Evolutionary conservation across 2,797 vertebrate genomes (phyloP).

Genomic region (Meriones psammophilus): DNA sequence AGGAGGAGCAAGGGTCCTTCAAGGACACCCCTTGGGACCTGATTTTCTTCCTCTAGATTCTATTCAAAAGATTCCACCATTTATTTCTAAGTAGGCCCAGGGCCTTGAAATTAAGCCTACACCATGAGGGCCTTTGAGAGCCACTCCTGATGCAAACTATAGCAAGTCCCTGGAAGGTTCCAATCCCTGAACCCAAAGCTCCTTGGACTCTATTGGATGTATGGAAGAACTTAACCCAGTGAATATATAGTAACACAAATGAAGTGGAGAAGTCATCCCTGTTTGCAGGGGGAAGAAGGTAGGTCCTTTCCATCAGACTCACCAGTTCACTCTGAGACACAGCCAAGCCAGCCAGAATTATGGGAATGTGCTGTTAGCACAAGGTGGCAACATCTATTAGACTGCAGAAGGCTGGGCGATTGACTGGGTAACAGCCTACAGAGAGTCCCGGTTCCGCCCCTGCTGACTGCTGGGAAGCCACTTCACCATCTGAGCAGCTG

Average conservation of each 20-base stretch:
- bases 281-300: neutral
- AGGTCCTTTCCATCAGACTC: neutral
- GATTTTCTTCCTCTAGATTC: neutral
- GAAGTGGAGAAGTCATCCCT: neutral
- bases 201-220: neutral
- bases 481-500: neutral
- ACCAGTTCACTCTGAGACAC: neutral
- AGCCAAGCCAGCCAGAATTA: neutral
- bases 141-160: neutral
- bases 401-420: neutral
- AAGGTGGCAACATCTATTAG: neutral
- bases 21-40: neutral
- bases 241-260: neutral
- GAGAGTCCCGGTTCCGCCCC: neutral
- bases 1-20: neutral
- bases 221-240: slow-evolving; percentile 38
- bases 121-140: neutral
- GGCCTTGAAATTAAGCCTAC: neutral
- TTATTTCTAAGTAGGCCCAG: neutral
- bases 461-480: neutral
- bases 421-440: neutral
- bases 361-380: neutral
- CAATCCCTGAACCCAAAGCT: neutral
- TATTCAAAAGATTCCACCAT: neutral
- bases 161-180: neutral